These are phyloP conservation scores for Ectropis grisescens DNA, from an alignment of 1,140 invertebrate species.

Conservation along the genomic window DNA sequence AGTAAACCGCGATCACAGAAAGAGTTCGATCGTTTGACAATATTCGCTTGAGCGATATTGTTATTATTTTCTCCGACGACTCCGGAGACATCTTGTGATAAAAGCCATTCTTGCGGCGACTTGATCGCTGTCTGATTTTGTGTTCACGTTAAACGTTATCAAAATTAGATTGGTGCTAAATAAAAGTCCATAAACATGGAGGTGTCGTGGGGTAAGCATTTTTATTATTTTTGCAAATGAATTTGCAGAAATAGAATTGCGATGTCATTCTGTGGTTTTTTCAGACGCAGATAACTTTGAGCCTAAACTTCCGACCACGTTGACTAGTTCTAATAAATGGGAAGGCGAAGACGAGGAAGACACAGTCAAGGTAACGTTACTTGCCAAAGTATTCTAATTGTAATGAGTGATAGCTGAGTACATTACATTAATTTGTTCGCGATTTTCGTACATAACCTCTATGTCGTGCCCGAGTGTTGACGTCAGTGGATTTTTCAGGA, in stretches of 20 bases:
- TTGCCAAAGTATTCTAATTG: conserved; percentile 50
- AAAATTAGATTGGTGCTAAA: conserved; percentile 50
- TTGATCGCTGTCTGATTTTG: conserved; percentile 46
- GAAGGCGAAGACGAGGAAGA: conserved; percentile 91
- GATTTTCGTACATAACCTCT: conserved; percentile 47
- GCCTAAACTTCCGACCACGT: conserved; percentile 64
- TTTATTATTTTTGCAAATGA: conserved; percentile 13
- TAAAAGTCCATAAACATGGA: conserved; percentile 53
- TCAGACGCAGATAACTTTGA: conserved; percentile 68
- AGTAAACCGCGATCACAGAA: conserved; percentile 57
- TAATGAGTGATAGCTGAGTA: too few species aligned
- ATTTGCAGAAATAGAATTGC: conserved; percentile 10
- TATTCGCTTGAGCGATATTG: conserved; percentile 55
- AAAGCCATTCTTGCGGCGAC: conserved; percentile 42
- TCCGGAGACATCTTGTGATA: conserved; percentile 67
- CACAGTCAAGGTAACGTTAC: conserved; percentile 80
- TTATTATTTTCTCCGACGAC: conserved; percentile 48
- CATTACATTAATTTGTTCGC: too few species aligned
- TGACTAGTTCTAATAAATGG: conserved; percentile 80
- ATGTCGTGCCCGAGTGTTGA: conserved; percentile 55
- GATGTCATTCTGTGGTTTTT: conserved; percentile 34
- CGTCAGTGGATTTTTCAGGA: conserved; percentile 72
- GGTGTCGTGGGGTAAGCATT: conserved; percentile 62
- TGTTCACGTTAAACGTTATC: conserved; percentile 58
- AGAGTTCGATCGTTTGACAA: conserved; percentile 63